phyloP scores from a whole-genome alignment of 2,113 vertebrate species.

The Sporophila hypoxantha region DNA sequence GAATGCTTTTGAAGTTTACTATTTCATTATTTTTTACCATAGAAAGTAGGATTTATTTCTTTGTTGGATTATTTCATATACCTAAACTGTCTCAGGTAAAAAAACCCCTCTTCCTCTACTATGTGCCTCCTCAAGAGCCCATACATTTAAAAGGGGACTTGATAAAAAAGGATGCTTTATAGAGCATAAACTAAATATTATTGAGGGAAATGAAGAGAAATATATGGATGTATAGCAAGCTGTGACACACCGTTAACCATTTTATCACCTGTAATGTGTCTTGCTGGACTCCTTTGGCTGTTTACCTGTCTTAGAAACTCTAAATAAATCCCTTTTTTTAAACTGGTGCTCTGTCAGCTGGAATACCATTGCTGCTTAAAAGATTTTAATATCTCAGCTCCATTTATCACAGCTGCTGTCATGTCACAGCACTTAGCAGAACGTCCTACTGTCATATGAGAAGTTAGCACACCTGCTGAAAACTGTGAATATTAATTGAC shows the following conservation, averaged over 20 bases:
- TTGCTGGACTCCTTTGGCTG: conserved; percentile 11
- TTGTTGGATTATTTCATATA: neutral
- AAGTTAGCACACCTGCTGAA: conserved; percentile 25
- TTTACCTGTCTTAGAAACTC: neutral
- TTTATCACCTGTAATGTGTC: conserved; percentile 19
- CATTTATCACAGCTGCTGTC: conserved; percentile 15
- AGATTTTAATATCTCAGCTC: neutral
- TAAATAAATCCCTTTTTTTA: neutral
- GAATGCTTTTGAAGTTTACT: neutral
- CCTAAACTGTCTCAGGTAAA: neutral
- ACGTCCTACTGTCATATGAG: neutral
- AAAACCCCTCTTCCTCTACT: neutral
- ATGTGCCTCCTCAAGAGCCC: neutral
- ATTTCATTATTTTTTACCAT: neutral
- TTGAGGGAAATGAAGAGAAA: conserved; percentile 23
- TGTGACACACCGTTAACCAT: neutral
- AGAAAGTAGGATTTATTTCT: neutral
- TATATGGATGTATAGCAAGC: neutral
- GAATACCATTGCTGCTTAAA: neutral
- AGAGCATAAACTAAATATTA: conserved; percentile 32
- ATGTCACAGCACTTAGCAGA: conserved; percentile 2
- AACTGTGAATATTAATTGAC: conserved; percentile 35
- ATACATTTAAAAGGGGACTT: neutral
- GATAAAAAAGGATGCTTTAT: conserved; percentile 9
- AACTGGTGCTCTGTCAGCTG: neutral